Base-by-base conservation (phyloP, 2,113 vertebrate species). In the Platycercus adscitus region DNA sequence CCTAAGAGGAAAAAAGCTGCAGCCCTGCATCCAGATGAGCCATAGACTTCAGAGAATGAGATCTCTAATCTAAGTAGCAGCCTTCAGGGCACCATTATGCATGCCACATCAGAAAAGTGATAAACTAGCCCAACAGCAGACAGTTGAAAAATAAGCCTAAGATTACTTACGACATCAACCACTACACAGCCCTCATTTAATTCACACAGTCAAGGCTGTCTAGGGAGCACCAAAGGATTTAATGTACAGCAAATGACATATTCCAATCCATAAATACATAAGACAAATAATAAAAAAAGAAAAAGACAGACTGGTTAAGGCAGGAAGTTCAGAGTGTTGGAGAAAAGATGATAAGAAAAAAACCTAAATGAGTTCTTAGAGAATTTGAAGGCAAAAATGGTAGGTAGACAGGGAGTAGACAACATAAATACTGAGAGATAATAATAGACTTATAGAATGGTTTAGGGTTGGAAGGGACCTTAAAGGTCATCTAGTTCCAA, bases 161-260 rank as follows among this genome's bases (percentile, higher is more conserved):
- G 43, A 78, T 91, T 96, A 95, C 64, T 92, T 86, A 92, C 0
- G 0, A 68, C 88, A 84, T 43, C 86, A 92, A 46, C 17, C 80
- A 60, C 80, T 83, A 76, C 69, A 81, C 50, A 84, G 29, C 26
- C 12, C 68, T 78, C 91, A 66, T 91, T 86, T 94, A 92, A 96
- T 81, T 86, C 80, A 75, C 31, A 66, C 60, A 68, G 72, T 81
- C 82, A 88, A 86, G 88, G 82, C 60, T 88, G 65, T 65, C 72
- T 86, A 60, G 90, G 81, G 81, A 91, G 65, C 46, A 81, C 53
- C 88, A 91, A 91, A 95, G 79, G 82, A 86, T 90, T 90, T 91
- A 90, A 95, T 75, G 88, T 55, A 69, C 68, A 86, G 68, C 47
- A 95, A 83, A 91, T 80, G 88, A 93, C 46, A 33, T 58, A 88